Evolutionary conservation across 1,140 invertebrate species (phyloP), one percentile per base, ranked within the genome.

Genomic region (Drosophila cardini): DNA sequence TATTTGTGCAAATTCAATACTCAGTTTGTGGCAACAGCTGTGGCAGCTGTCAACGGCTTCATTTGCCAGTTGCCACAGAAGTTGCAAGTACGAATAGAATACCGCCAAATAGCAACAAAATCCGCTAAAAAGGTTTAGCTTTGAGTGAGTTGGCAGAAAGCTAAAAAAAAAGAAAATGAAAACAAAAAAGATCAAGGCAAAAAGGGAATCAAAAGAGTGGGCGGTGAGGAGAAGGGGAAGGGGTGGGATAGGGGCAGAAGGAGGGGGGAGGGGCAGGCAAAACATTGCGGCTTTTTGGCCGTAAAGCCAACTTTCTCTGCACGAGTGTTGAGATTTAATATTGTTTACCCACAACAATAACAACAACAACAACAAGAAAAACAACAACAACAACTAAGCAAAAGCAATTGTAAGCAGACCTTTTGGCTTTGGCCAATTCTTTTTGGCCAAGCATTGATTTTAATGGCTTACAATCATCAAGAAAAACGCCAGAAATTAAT

Each of bases 291-390:
- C 75, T 76, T 73, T 26, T 82, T 82, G 83, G 71, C 64, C 80
- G 45, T 60, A 57, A 80, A 78, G 73, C 71, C 72, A 87, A 89
- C 83, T 86, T 86, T 86, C 83, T 87, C 83, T 69, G 80, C 79
- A 70, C 83, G 83, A 87, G 83, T 87, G 84, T 79, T 82, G 83
- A 73, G 83, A 87, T 83, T 86, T 86, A 86, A 86, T 87, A 83
- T 83, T 86, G 79, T 83, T 83, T 87, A 81, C 68, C 63, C 75
- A 76, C 64, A 79, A 72, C 58, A 70, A 65, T 36, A 65, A 62
- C 50, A 70, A 74, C 50, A 70, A 50, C 18, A 71, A 52, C 34
- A 65, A 62, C 42, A n/a, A n/a, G n/a, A n/a, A n/a, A n/a, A 63
- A 74, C 56, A 62, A 36, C n/a, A 71, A 56, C 16, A 62, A 38